phyloP scores from a whole-genome alignment of 2,888 invertebrate genomes.

The Notocelia uddmanniana region DNA sequence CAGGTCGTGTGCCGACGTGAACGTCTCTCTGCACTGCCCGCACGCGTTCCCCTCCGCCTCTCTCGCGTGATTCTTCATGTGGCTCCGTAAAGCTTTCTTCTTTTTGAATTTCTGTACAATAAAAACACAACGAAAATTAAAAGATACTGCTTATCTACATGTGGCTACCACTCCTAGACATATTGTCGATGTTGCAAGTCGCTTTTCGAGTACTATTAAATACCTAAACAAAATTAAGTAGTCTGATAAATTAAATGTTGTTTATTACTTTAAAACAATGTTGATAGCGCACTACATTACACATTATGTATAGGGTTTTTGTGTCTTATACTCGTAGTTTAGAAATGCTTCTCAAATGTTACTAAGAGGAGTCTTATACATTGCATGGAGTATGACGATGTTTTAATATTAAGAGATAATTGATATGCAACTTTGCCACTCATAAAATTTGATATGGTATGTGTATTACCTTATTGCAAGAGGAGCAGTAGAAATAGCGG shows the following conservation, averaged over 20 bases:
- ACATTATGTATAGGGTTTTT: no score
- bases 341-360: no score
- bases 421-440: no score
- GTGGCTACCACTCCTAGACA: neutral
- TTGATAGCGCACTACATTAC: no score
- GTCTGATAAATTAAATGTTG: no score
- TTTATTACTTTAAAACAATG: no score
- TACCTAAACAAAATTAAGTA: no score
- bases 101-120: constrained; percentile 65
- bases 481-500: constrained; percentile 19
- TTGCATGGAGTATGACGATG: neutral
- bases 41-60: constrained; percentile 62
- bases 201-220: no score
- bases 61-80: constrained; percentile 57
- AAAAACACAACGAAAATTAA: neutral
- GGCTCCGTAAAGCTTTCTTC: constrained; percentile 57
- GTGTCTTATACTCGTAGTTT: no score
- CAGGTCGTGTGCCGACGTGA: constrained; percentile 78
- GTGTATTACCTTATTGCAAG: constrained; percentile 33
- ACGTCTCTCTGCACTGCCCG: constrained; percentile 74
- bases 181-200: neutral
- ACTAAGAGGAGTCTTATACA: no score
- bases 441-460: no score
- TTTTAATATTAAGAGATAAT: neutral
- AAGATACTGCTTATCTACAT: neutral